Evolutionary conservation across 2,113 vertebrate genomes (phyloP).

Genomic region (Antennarius striatus): DNA sequence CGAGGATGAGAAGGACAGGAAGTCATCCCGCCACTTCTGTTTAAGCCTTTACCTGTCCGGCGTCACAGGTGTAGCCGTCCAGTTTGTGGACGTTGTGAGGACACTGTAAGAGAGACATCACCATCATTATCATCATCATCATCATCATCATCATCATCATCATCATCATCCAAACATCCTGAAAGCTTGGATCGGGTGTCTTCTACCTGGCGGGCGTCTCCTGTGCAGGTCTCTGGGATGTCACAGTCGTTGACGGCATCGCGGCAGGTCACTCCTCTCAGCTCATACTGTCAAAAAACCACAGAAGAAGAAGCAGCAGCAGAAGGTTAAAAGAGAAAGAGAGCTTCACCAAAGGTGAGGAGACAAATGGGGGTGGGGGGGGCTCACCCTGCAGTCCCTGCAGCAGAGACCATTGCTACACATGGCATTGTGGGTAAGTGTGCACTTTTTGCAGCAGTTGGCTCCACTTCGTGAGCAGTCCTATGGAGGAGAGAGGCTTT

Average conservation of each 20-base stretch:
- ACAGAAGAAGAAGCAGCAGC: neutral
- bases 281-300: slow-evolving; percentile 84
- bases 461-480: slow-evolving; percentile 88
- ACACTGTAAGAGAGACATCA: slow-evolving; percentile 78
- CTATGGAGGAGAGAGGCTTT: slow-evolving; percentile 60
- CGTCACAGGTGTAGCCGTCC: slow-evolving; percentile 92
- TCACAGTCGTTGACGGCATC: slow-evolving; percentile 93
- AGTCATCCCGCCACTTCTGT: neutral
- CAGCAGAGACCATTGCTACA: slow-evolving; percentile 96
- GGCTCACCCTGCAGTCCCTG: slow-evolving; percentile 89
- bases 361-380: neutral
- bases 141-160: too few species aligned
- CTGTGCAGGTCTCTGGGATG: slow-evolving; percentile 90
- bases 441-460: slow-evolving; percentile 97
- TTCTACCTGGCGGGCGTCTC: slow-evolving; percentile 93
- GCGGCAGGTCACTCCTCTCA: slow-evolving; percentile 87
- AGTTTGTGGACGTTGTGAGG: slow-evolving; percentile 95
- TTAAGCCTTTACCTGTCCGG: slow-evolving; percentile 84
- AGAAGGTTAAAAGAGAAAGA: neutral
- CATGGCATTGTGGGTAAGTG: slow-evolving; percentile 95
- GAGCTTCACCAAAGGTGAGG: too few species aligned
- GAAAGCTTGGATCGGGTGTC: neutral
- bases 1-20: neutral
- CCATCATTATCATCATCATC: too few species aligned
- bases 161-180: neutral